Percentiles rank a stretch among this genome's conserved stretches.
phyloP scores from a whole-genome alignment of 2,113 vertebrate genomes.

The Dinomys branickii region DNA sequence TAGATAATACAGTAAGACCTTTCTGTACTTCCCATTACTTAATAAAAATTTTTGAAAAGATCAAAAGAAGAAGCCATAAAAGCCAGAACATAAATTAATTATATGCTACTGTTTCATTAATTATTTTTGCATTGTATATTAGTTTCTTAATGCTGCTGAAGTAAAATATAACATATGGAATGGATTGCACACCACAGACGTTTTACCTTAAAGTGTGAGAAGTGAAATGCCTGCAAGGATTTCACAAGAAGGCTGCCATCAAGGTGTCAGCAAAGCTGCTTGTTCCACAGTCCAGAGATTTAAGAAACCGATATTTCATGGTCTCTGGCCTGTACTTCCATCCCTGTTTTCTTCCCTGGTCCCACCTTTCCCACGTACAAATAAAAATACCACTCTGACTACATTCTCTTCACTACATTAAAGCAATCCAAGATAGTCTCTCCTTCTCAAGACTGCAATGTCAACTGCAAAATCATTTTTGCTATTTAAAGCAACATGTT shows the following conservation, averaged over 20 bases:
- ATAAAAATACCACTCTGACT: neutral
- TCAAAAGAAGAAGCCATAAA: neutral
- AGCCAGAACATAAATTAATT: neutral
- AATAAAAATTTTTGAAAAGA: neutral
- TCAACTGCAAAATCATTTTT: neutral
- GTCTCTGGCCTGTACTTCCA: neutral
- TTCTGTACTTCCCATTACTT: neutral
- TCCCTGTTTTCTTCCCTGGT: neutral
- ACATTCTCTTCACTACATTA: neutral
- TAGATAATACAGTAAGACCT: neutral
- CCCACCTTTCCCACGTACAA: accelerated
- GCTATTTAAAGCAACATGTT: neutral
- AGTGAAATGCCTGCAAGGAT: neutral
- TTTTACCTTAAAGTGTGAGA: neutral
- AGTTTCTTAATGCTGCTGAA: neutral
- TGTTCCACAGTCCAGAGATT: neutral
- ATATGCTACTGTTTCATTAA: neutral
- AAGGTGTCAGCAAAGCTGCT: neutral
- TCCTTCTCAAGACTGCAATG: neutral
- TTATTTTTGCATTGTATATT: neutral
- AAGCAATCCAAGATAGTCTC: neutral
- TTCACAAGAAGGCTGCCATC: neutral
- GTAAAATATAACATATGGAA: neutral
- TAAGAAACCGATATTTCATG: neutral
- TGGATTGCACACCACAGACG: neutral